These are phyloP conservation scores for Eupithecia insigniata DNA, from an alignment of 2,888 invertebrate species.

Conservation along the genomic window DNA sequence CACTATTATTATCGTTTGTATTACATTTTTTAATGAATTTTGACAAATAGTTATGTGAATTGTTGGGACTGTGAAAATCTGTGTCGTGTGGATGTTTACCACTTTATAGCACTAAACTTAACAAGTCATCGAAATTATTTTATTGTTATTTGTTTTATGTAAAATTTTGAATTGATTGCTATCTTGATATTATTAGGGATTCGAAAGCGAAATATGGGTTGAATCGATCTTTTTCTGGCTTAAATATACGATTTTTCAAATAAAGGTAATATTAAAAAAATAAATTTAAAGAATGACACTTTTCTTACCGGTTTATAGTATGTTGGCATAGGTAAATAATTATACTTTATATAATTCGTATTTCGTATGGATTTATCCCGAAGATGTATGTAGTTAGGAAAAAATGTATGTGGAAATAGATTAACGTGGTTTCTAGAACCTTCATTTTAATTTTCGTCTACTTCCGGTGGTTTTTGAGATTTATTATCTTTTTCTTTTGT, in stretches of 20 bases:
- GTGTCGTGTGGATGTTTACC: conserved; percentile 50
- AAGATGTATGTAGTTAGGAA: conserved; percentile 55
- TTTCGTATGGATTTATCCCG: conserved; percentile 29
- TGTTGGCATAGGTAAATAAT: conserved; percentile 1
- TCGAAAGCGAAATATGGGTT: conserved; percentile 19
- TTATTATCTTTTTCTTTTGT: background rate
- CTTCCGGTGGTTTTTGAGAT: background rate
- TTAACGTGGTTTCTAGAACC: conserved; percentile 47
- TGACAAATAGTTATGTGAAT: conserved; percentile 50
- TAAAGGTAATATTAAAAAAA: conserved; percentile 13
- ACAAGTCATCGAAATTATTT: conserved; percentile 44
- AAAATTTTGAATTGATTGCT: conserved; percentile 14
- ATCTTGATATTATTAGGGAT: conserved; percentile 3
- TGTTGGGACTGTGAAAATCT: conserved; percentile 47
- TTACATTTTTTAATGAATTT: conserved; percentile 52
- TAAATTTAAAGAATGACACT: conserved; percentile 5
- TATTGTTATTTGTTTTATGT: conserved; percentile 33
- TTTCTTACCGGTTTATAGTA: conserved; percentile 24
- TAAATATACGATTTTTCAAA: conserved; percentile 17
- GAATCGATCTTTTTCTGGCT: conserved; percentile 30
- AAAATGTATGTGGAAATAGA: conserved; percentile 56
- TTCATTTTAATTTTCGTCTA: conserved; percentile 19
- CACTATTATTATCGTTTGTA: conserved; percentile 57
- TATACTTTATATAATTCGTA: background rate
- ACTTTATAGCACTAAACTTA: conserved; percentile 33